Evolutionary conservation across 2,113 vertebrate species (phyloP).

Genomic region (Eulemur rufifrons): DNA sequence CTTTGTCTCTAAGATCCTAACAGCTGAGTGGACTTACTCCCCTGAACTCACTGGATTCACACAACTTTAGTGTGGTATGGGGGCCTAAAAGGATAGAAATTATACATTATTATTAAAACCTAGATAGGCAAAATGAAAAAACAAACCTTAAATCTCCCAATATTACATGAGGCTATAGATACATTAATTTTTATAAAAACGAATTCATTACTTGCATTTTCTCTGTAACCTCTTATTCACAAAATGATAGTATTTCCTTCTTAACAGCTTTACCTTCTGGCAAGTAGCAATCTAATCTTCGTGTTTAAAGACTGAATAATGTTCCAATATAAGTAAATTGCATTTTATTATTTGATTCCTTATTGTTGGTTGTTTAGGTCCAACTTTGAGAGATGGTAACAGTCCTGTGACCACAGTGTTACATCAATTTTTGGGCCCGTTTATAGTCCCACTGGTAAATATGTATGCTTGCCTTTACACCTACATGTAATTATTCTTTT

Average conservation of each 20-base stretch:
- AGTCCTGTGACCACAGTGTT: neutral
- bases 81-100: neutral
- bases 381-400: neutral
- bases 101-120: neutral
- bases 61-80: neutral
- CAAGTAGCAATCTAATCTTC: neutral
- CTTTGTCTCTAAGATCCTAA: neutral
- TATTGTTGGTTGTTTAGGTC: neutral
- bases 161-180: neutral
- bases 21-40: neutral
- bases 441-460: neutral
- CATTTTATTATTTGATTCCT: neutral
- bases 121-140: neutral
- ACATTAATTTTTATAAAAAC: neutral
- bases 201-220: neutral
- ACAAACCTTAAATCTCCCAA: neutral
- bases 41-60: neutral
- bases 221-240: neutral
- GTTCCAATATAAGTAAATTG: neutral
- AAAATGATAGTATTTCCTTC: neutral
- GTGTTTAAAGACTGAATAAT: neutral
- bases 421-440: neutral
- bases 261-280: neutral
- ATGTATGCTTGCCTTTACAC: neutral
- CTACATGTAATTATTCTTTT: neutral